These are phyloP conservation scores for Myopa testacea DNA, from an alignment of 2,888 invertebrate genomes.

Conservation along the genomic window DNA sequence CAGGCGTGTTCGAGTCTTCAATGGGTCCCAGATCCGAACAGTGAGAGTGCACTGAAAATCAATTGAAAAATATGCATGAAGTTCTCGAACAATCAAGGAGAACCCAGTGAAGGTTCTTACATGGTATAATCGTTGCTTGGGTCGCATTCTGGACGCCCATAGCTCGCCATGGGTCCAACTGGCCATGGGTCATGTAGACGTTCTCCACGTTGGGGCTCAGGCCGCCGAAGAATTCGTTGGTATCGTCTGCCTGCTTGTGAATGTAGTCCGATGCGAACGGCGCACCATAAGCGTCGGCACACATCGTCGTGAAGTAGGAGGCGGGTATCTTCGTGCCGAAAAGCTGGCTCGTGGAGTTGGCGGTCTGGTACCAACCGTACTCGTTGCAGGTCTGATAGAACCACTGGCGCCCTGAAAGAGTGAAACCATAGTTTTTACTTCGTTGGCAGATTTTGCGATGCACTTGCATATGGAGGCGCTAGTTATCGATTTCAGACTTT, in stretches of 20 bases:
- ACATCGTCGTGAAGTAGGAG: conserved; percentile 55
- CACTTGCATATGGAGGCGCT: not conserved
- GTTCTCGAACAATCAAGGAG: conserved; percentile 27
- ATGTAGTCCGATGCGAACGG: conserved; percentile 53
- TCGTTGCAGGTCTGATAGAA: conserved; percentile 88
- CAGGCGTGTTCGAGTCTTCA: conserved; percentile 52
- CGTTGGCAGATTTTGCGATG: not conserved
- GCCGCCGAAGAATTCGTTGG: conserved; percentile 70
- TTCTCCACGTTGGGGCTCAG: conserved; percentile 67
- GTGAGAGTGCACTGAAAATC: conserved; percentile 50
- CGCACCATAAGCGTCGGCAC: conserved; percentile 58
- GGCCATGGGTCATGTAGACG: conserved; percentile 71
- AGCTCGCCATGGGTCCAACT: conserved; percentile 72
- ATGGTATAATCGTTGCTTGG: conserved; percentile 58
- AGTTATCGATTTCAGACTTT: conserved; percentile 47
- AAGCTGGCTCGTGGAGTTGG: conserved; percentile 73
- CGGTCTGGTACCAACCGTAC: conserved; percentile 86
- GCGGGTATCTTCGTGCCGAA: conserved; percentile 67
- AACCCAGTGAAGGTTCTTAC: not conserved
- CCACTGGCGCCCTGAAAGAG: conserved; percentile 77
- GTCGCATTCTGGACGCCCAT: conserved; percentile 67
- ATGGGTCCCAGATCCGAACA: conserved; percentile 62
- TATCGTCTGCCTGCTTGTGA: conserved; percentile 55
- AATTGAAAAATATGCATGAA: too few species aligned
- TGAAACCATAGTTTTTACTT: not conserved